Evolutionary conservation across 2,888 invertebrate genomes (phyloP), one percentile per base, ranked within the genome.

Genomic region (Aporophyla nigra): DNA sequence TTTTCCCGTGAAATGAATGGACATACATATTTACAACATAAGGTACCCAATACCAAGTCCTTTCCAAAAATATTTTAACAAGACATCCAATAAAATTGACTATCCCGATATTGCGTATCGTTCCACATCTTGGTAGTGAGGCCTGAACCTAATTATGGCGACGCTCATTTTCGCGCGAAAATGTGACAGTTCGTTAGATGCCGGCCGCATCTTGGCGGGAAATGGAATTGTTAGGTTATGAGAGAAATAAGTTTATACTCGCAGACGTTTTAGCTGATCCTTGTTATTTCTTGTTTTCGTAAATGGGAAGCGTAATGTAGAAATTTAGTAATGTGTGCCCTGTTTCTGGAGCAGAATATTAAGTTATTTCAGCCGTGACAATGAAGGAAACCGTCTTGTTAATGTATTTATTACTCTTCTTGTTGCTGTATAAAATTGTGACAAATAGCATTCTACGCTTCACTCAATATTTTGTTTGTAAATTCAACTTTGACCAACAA

Each of bases 171-270:
- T 92, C 93, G 91, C 91, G 93, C 90, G 90, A 93, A 94, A 93
- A 93, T 93, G 92, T 93, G 94, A 93, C 95, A 94, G 95, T 95
- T 95, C 94, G 95, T 95, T 95, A 95, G 92, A 81, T 88, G 87
- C 89, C 88, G 87, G 88, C 89, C 90, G 86, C 89, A 89, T 90
- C 87, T 89, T 88, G 87, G 88, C 85, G 87, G 87, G 87, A 88
- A 91, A 91, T 91, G 90, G 89, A 89, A 92, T 90, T 90, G 88
- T 88, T 84, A 84, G 88, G 84, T 86, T 88, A 86, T 81, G 79
- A 84, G 74, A 75, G 80, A 87, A 78, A 87, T 87, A 87, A 85
- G 87, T 85, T 79, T 76, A 82, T 85, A 81, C 79, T 74, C 62
- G 54, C 71, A 78, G 79, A 76, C 79, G 71, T 80, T 87, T 84